Evolutionary conservation across 2,113 vertebrate species (phyloP).

Genomic region (Vireo altiloquus): DNA sequence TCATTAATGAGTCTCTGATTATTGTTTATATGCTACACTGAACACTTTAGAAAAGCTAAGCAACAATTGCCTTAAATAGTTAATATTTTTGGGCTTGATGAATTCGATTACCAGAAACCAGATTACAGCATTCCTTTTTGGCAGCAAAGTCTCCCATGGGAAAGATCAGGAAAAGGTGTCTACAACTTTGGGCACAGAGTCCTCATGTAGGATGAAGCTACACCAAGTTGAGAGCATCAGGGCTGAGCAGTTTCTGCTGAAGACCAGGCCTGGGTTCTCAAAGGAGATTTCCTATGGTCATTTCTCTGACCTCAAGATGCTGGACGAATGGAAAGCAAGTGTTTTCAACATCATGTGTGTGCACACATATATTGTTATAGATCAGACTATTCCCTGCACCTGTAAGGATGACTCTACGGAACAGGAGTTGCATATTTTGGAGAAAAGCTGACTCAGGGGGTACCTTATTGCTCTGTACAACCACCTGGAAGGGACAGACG

Average conservation of each 20-base stretch:
- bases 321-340: fast-evolving
- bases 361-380: neutral
- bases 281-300: neutral
- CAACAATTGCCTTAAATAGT: neutral
- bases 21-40: neutral
- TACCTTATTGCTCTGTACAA: neutral
- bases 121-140: neutral
- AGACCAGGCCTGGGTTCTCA: neutral
- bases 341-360: neutral
- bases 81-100: neutral
- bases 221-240: too few species aligned
- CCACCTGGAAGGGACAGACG: neutral
- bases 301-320: neutral
- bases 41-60: neutral
- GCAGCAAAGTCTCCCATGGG: neutral
- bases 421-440: neutral
- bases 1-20: neutral
- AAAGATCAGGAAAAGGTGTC: neutral
- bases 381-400: neutral
- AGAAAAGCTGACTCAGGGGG: neutral
- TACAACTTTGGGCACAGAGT: neutral
- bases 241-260: neutral
- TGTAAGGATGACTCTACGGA: neutral
- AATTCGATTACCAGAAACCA: neutral
- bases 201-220: neutral